phyloP scores from a whole-genome alignment of 2,113 vertebrate species.

The Phalacrocorax carbo region DNA sequence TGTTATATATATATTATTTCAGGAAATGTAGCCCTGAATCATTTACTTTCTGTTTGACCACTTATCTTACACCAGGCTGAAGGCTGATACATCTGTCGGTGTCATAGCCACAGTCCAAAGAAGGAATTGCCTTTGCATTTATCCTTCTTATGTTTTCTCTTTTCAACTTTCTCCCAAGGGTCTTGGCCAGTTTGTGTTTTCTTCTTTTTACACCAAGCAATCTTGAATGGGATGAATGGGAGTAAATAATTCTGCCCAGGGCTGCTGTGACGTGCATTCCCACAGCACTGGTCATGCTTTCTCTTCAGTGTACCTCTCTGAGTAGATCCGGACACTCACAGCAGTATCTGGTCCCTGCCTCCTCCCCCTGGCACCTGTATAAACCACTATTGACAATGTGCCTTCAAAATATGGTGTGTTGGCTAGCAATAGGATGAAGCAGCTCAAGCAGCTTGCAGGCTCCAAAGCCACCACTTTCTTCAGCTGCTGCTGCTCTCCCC shows the following conservation, averaged over 20 bases:
- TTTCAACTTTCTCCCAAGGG: background rate
- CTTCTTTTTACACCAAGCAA: background rate
- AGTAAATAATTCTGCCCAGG: background rate
- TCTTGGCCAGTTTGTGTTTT: background rate
- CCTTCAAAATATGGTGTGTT: background rate
- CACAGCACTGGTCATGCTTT: background rate
- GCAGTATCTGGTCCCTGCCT: background rate
- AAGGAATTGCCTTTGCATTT: background rate
- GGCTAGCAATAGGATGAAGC: background rate
- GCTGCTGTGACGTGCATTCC: background rate
- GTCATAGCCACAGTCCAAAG: background rate
- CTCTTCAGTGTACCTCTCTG: background rate
- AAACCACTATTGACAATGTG: fast-evolving
- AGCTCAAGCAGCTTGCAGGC: background rate
- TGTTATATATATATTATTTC: background rate
- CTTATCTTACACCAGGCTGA: background rate
- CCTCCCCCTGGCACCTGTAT: background rate
- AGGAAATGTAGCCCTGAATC: background rate
- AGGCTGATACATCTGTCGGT: background rate
- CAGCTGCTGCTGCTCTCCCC: too few relatives aligned
- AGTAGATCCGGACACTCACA: background rate
- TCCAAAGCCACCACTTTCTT: background rate
- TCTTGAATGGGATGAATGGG: background rate
- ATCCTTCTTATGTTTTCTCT: background rate
- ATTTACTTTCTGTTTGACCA: background rate